A percentile compares a stretch with the other conserved stretches of the same genome.
Evolutionary conservation across 1,140 invertebrate genomes (phyloP).

Genomic region (Maconellicoccus hirsutus): DNA sequence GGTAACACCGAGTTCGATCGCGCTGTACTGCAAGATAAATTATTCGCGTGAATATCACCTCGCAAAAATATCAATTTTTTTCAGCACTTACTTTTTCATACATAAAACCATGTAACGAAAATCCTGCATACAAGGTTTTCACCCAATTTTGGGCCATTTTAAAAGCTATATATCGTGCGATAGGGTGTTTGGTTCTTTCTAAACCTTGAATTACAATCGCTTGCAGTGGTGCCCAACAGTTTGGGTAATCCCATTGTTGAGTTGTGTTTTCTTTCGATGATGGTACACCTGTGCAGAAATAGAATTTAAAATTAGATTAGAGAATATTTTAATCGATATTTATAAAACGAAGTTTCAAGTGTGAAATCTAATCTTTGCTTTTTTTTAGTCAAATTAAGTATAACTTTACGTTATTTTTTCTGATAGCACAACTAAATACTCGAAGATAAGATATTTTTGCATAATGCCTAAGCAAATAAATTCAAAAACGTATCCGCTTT

Average conservation of each 20-base stretch:
- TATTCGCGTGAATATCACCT: neutral
- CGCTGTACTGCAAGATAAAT: conserved; percentile 52
- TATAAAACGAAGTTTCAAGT: no score
- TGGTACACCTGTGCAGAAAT: conserved; percentile 57
- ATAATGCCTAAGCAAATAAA: no score
- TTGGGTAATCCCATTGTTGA: conserved; percentile 81
- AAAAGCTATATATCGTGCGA: conserved; percentile 39
- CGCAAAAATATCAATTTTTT: neutral
- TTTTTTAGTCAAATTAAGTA: no score
- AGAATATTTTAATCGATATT: no score
- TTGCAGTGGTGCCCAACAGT: conserved; percentile 73
- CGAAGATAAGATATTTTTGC: no score
- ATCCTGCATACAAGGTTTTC: conserved; percentile 43
- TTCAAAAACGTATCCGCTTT: no score
- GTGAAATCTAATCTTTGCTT: no score
- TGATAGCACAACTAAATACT: no score
- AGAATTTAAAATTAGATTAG: no score
- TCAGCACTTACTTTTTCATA: conserved; percentile 64
- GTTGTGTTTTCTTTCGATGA: conserved; percentile 52
- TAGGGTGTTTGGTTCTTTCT: conserved; percentile 35
- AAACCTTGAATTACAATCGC: conserved; percentile 47
- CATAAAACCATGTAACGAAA: conserved; percentile 45
- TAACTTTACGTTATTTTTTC: no score
- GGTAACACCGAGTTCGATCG: conserved; percentile 49
- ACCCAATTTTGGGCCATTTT: conserved; percentile 47